Base-by-base conservation (phyloP, 2,888 invertebrate species). In the Stictocephala bisonia region DNA sequence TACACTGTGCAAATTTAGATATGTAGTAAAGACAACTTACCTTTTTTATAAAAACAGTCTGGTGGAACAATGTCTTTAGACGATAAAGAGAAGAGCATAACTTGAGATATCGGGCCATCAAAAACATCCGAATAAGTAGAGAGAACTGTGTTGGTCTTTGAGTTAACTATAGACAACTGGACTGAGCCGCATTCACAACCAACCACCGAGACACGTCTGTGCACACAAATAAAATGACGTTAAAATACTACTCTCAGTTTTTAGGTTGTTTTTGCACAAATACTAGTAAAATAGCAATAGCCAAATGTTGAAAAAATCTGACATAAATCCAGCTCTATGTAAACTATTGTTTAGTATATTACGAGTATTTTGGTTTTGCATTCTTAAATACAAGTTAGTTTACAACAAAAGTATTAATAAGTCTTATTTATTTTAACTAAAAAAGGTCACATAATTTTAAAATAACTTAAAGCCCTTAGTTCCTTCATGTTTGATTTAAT, bases 131-230 rank as follows among this genome's bases (percentile, higher is more conserved):
- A 58, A n/a, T 72, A 58, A 26, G 44, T 68, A n/a, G 48, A 26
- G 9, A 77, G 29, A 11, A 76, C 51, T 18, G 58, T 85, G 80
- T 85, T 83, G 40, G 84, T 84, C 77, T 83, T 81, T 3, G 86
- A 84, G 79, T 87, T 84, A 2, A 88, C 85, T 76, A 86, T 81
- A 64, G 85, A 82, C n/a, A 90, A 80, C 79, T 85, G 85, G 1
- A 90, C 84, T 73, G 86, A 84, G 3, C 90, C 90, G 83, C 87
- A 88, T 83, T 90, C 89, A 79, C 88, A 88, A 7, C 88, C 89
- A 77, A 87, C 84, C 20, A 86, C 87, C 18, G 88, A 87, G 64
- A 90, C 75, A 79, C 90, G 83, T 79, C 88, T 88, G 41, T n/a
- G n/a, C n/a, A n/a, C n/a, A n/a, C 11, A 6, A 73, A 83, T 79